phyloP scores from a whole-genome alignment of 1,140 invertebrate species.

The Lasaia peninsularis region DNA sequence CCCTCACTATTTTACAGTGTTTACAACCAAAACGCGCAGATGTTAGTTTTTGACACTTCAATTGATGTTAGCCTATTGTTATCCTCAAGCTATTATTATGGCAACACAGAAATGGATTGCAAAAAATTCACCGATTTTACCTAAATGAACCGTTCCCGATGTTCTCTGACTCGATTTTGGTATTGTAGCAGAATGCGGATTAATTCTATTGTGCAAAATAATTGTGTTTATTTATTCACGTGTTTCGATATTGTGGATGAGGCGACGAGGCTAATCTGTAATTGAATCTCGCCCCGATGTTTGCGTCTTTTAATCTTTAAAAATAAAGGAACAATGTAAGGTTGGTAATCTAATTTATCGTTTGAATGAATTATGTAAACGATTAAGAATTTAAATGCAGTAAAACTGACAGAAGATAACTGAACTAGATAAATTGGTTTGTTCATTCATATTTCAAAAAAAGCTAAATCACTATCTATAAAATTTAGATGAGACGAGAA shows the following conservation, averaged over 20 bases:
- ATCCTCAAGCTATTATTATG: constrained; percentile 52
- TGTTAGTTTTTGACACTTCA: constrained; percentile 76
- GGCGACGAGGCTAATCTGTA: constrained; percentile 72
- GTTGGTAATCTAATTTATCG: not conserved
- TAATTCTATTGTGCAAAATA: constrained; percentile 63
- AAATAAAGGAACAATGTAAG: constrained; percentile 1
- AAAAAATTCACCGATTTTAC: constrained; percentile 51
- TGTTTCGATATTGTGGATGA: constrained; percentile 60
- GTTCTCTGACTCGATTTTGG: constrained; percentile 46
- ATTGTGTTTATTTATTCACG: constrained; percentile 76
- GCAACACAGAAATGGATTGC: constrained; percentile 56
- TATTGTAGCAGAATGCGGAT: constrained; percentile 61
- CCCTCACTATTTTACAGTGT: constrained; percentile 59
- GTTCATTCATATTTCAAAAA: too few species aligned
- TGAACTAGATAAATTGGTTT: too few species aligned
- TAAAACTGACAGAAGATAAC: too few species aligned
- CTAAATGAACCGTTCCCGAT: constrained; percentile 44
- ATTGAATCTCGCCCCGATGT: constrained; percentile 66
- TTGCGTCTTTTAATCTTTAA: constrained; percentile 12
- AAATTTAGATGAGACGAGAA: too few species aligned
- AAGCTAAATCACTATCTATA: too few species aligned
- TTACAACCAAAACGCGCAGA: constrained; percentile 70
- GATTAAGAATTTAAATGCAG: too few species aligned
- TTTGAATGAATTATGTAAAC: too few species aligned
- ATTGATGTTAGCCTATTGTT: constrained; percentile 74